Conservation (phyloP, 2,888 invertebrate species). For the Acronicta alni region DNA sequence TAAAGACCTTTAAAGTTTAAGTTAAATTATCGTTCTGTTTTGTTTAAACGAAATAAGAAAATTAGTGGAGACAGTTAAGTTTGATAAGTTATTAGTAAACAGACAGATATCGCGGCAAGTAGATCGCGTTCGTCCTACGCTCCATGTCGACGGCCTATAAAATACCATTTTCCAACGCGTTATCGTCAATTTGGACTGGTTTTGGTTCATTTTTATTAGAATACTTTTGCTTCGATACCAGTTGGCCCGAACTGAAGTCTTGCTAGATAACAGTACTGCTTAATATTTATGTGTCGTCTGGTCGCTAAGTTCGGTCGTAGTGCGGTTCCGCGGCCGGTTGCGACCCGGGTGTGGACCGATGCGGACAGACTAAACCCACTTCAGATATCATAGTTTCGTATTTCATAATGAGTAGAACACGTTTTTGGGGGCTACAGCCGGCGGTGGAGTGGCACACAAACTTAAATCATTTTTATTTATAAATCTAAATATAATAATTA, state of each 20-base stretch:
- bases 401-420: constrained; percentile 87
- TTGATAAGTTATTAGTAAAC: constrained; percentile 47
- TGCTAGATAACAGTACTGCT: constrained; percentile 85
- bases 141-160: constrained; percentile 51
- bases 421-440: constrained; percentile 76
- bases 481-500: too few relatives aligned
- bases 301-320: constrained; percentile 47
- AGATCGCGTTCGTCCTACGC: constrained; percentile 59
- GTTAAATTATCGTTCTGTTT: neutral
- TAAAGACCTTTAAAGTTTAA: too few relatives aligned
- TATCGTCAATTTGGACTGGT: constrained; percentile 83
- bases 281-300: constrained; percentile 79
- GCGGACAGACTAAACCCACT: constrained; percentile 59
- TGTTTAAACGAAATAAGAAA: constrained; percentile 6
- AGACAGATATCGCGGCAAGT: constrained; percentile 43
- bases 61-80: constrained; percentile 42
- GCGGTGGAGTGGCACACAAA: constrained; percentile 72
- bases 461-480: constrained; percentile 32
- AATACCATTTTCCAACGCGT: constrained; percentile 67
- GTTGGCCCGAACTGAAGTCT: constrained; percentile 79
- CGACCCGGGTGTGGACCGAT: constrained; percentile 10
- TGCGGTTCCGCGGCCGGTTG: constrained; percentile 55
- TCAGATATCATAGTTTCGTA: constrained; percentile 86
- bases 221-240: constrained; percentile 87
- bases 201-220: constrained; percentile 84